Evolutionary conservation across 2,888 invertebrate genomes (phyloP), one percentile per base, ranked within the genome.

Genomic region (Monoplex corrugatus): DNA sequence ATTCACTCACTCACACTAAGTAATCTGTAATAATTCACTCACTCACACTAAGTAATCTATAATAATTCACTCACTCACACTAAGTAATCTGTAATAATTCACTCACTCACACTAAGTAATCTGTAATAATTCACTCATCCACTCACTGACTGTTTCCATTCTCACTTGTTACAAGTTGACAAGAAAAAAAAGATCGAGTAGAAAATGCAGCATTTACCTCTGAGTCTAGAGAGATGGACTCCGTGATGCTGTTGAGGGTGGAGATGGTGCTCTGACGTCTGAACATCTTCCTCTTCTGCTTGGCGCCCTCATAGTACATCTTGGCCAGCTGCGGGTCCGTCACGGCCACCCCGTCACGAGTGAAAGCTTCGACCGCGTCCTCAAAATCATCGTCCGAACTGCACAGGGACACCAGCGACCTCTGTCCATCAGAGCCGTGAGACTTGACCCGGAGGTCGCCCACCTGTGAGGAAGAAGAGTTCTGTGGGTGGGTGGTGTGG

Each of bases 211-310:
- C 2, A 75, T 45, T 83, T 13, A 83, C 83, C 83, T 83, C 43
- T 38, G 68, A 83, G 35, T 88, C 88, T n/a, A 88, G 83, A 16
- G 83, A 83, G 44, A 88, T 68, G 83, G 83, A 88, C 63, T 88
- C 68, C 1, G 88, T 83, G 72, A 90, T 89, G 87, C 87, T 91
- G 78, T 90, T 89, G 35, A 91, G 80, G 28, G 87, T 88, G 68
- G 87, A 82, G 28, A 91, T 87, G 57, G 91, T 91, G 82, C 91
- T 91, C 84, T 91, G 91, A 13, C 90, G 72, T 16, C 91, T 87
- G 28, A 91, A 82, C 45, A 89, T 8, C 68, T 78, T 89, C 80
- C 91, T 57, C 83, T 89, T 90, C 44, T 44, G 38, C 68, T 90
- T 90, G 23, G 87, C 90, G n/a, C 87, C 86, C 50, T 90, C 90